phyloP scores from a whole-genome alignment of 2,113 vertebrate species.

The Mesembrinibis cayennensis region DNA sequence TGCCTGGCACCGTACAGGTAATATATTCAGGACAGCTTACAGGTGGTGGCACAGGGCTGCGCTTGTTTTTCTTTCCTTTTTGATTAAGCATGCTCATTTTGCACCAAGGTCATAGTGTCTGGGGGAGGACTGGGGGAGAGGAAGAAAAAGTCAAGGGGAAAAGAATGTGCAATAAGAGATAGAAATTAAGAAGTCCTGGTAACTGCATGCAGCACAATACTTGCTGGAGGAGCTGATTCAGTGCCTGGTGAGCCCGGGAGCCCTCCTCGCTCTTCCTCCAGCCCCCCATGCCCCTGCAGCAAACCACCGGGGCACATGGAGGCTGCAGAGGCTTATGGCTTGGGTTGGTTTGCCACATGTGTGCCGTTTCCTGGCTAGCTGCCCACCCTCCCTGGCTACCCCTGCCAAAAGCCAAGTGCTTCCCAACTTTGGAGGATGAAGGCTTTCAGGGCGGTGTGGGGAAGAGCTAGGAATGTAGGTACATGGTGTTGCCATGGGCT shows the following conservation, averaged over 20 bases:
- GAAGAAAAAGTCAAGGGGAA: neutral
- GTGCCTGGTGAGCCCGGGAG: neutral
- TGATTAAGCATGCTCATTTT: neutral
- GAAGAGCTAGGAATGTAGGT: neutral
- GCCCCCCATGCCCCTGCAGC: neutral
- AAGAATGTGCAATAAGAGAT: neutral
- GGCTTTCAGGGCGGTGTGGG: rapidly evolving
- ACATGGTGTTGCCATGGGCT: rapidly evolving
- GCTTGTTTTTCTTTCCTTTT: constrained; percentile 22
- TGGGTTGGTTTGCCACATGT: rapidly evolving
- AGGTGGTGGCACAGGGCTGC: constrained; percentile 52
- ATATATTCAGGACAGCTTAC: constrained; percentile 24
- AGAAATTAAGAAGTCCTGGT: neutral
- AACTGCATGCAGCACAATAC: neutral
- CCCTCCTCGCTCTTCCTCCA: neutral
- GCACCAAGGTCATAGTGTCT: neutral
- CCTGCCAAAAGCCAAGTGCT: neutral
- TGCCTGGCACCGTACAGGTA: constrained; percentile 45
- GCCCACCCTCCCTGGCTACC: neutral
- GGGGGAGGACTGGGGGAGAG: neutral
- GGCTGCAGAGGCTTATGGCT: neutral
- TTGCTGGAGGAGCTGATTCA: neutral
- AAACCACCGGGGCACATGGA: rapidly evolving
- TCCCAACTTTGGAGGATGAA: neutral
- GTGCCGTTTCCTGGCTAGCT: neutral